Percentiles rank a stretch among this genome's conserved stretches.
These are phyloP conservation scores for Aradophagus sp. DNA, from an alignment of 1,140 invertebrate species.

Conservation along the genomic window DNA sequence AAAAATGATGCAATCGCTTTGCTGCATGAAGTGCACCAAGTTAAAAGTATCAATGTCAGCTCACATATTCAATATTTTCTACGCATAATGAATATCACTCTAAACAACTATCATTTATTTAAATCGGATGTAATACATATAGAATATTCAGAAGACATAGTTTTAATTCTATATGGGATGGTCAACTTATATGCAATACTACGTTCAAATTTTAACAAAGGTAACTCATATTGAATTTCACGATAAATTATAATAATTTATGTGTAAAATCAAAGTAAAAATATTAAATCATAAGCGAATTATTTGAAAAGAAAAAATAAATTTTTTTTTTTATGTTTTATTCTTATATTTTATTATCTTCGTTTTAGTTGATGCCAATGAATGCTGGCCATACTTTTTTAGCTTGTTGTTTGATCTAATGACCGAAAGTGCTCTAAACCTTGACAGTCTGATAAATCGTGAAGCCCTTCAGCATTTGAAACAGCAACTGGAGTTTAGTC, in stretches of 20 bases:
- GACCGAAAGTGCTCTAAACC: slow-evolving; percentile 40
- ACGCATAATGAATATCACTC: slow-evolving; percentile 53
- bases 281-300: no score
- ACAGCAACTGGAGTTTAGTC: slow-evolving; percentile 57
- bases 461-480: slow-evolving; percentile 63
- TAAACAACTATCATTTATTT: slow-evolving; percentile 57
- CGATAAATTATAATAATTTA: no score
- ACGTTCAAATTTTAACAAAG: no score
- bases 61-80: slow-evolving; percentile 50
- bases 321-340: no score
- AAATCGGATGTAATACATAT: slow-evolving; percentile 53
- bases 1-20: slow-evolving; percentile 60
- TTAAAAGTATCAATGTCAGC: slow-evolving; percentile 47
- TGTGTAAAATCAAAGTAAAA: no score
- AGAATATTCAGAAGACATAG: slow-evolving; percentile 59
- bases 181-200: slow-evolving; percentile 51
- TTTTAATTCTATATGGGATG: slow-evolving; percentile 55
- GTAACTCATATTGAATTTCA: no score
- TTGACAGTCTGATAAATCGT: slow-evolving; percentile 30
- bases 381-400: slow-evolving; percentile 55
- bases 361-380: slow-evolving; percentile 35
- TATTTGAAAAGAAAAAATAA: no score
- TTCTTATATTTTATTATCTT: no score
- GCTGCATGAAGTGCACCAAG: slow-evolving; percentile 55
- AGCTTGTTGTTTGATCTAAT: slow-evolving; percentile 26